Conservation (phyloP, 1,140 invertebrate genomes). For the Penaeus indicus region DNA sequence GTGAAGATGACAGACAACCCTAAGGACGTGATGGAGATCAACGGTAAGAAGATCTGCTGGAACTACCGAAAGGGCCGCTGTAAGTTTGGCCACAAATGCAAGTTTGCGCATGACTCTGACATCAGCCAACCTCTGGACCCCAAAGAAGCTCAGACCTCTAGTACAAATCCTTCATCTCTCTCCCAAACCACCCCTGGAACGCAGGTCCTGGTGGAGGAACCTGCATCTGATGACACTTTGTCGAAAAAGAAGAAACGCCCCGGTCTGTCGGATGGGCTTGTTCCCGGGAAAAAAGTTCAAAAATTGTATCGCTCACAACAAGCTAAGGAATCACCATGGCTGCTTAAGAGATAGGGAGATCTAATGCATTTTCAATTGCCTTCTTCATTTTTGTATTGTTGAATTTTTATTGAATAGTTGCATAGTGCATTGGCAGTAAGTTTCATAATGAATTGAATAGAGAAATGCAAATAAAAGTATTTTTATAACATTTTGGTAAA, state of each 20-base stretch:
- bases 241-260: constrained; percentile 80
- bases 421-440: no score
- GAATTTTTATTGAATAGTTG: no score
- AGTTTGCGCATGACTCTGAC: constrained; percentile 92
- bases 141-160: constrained; percentile 24
- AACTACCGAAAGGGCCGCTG: constrained; percentile 92
- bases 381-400: no score
- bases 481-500: no score
- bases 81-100: constrained; percentile 91
- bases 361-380: no score
- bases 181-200: constrained; percentile 66
- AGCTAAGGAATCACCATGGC: constrained; percentile 72
- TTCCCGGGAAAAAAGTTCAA: constrained; percentile 82
- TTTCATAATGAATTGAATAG: no score
- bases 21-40: constrained; percentile 81
- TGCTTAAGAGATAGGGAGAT: constrained; percentile 61
- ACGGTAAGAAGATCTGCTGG: constrained; percentile 93
- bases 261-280: constrained; percentile 81
- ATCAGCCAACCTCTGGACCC: constrained; percentile 70
- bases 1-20: constrained; percentile 89
- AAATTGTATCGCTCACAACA: constrained; percentile 81
- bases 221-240: constrained; percentile 65
- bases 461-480: no score
- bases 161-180: background rate
- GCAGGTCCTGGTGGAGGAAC: constrained; percentile 72